Conservation (phyloP, 2,113 vertebrate genomes). For the Cyanoderma ruficeps region DNA sequence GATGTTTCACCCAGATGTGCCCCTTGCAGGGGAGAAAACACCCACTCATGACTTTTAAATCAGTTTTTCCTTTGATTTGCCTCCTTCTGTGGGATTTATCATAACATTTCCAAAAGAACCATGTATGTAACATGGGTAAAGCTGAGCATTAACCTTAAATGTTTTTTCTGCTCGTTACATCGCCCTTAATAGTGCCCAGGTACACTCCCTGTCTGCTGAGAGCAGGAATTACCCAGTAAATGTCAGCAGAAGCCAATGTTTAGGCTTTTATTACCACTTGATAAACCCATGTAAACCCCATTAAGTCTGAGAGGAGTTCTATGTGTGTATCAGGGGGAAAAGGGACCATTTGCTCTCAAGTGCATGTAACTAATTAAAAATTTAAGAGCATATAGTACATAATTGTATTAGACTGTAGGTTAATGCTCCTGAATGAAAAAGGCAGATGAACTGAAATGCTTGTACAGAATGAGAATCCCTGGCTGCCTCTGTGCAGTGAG, state of each 20-base stretch:
- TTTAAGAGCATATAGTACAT: constrained; percentile 20
- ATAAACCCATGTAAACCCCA: constrained; percentile 38
- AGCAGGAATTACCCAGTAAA: constrained; percentile 8
- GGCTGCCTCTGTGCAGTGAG: neutral
- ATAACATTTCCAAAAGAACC: neutral
- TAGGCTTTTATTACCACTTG: constrained; percentile 41
- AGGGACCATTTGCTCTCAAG: neutral
- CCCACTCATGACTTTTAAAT: neutral
- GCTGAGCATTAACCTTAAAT: neutral
- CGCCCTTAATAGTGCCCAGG: neutral
- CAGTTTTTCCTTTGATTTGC: neutral
- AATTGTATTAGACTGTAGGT: constrained; percentile 3
- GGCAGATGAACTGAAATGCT: neutral
- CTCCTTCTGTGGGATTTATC: neutral
- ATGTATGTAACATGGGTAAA: fast-evolving
- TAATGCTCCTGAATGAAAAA: constrained; percentile 26
- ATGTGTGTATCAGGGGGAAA: neutral
- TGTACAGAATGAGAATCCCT: neutral
- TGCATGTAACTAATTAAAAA: constrained; percentile 41
- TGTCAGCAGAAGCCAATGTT: neutral
- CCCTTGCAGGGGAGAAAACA: neutral
- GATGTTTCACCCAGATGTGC: neutral
- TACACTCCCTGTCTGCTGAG: neutral
- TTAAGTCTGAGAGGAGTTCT: neutral
- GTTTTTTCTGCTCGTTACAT: neutral